These are phyloP conservation scores for Drosophila helvetica DNA, from an alignment of 2,888 invertebrate species.

Conservation along the genomic window DNA sequence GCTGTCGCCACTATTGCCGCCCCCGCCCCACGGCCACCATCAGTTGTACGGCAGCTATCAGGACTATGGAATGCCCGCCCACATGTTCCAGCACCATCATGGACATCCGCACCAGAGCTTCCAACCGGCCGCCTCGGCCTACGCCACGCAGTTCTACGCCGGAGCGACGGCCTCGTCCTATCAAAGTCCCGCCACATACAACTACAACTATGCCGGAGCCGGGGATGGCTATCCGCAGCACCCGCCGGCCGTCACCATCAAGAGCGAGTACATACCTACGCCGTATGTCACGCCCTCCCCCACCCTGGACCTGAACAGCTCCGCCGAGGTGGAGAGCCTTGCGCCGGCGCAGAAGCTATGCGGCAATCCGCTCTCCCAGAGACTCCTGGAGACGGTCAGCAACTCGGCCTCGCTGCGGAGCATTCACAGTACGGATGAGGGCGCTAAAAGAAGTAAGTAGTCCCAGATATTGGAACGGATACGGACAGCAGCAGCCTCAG, in stretches of 20 bases:
- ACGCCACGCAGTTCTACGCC: conserved; percentile 65
- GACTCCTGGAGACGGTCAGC: conserved; percentile 64
- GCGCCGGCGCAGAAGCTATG: conserved; percentile 60
- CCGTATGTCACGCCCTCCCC: conserved; percentile 83
- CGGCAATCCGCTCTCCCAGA: conserved; percentile 65
- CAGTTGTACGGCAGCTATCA: conserved; percentile 71
- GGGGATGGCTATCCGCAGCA: conserved; percentile 49
- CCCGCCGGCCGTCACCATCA: conserved; percentile 53
- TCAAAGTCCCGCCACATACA: conserved; percentile 61
- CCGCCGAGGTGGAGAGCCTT: conserved; percentile 80
- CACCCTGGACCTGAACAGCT: conserved; percentile 82
- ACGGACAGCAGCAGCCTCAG: no score
- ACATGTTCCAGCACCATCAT: conserved; percentile 64
- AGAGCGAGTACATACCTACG: conserved; percentile 77
- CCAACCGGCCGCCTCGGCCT: conserved; percentile 49
- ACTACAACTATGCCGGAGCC: conserved; percentile 62
- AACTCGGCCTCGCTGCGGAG: conserved; percentile 58
- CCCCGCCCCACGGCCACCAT: conserved; percentile 55
- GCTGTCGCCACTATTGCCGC: conserved; percentile 65
- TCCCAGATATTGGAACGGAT: not conserved
- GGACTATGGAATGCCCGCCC: conserved; percentile 71
- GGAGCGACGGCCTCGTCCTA: conserved; percentile 53
- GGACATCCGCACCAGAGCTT: conserved; percentile 58
- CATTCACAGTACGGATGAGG: conserved; percentile 52
- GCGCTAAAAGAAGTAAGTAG: conserved; percentile 63